Evolutionary conservation across 2,888 invertebrate species (phyloP).

Genomic region (Pheosia gnoma): DNA sequence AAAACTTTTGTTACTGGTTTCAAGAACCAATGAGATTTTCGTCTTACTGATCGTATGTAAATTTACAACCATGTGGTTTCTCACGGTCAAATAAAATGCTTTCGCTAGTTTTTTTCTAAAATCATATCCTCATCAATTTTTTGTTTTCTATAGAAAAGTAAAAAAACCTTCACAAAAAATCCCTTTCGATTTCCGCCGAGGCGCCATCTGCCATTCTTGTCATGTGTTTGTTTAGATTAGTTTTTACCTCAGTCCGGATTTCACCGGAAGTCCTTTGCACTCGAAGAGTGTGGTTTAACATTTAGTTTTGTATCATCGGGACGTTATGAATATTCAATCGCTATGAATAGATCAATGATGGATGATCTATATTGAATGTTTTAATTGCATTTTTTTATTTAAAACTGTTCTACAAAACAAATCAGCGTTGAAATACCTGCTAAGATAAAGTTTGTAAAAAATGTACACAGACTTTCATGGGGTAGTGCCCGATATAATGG

Average conservation of each 20-base stretch:
- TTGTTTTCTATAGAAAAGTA: conserved; percentile 57
- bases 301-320: conserved; percentile 59
- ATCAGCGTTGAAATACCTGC: no score
- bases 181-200: conserved; percentile 82
- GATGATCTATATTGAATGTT: conserved; percentile 1
- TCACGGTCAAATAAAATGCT: conserved; percentile 56
- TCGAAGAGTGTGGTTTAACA: conserved; percentile 59
- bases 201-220: conserved; percentile 80
- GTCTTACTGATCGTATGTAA: background rate
- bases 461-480: no score
- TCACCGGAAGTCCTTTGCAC: conserved; percentile 68
- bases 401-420: no score
- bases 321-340: conserved; percentile 22
- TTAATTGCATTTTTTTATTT: background rate
- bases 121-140: conserved; percentile 64
- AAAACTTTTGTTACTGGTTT: background rate
- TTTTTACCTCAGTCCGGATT: conserved; percentile 68
- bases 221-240: conserved; percentile 73
- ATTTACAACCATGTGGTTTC: conserved; percentile 26
- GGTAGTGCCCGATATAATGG: no score
- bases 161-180: conserved; percentile 55
- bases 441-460: no score
- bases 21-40: background rate
- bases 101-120: conserved; percentile 66
- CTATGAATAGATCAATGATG: conserved; percentile 8